These are phyloP conservation scores for Porites lobata DNA, from an alignment of 92 coral and sea anemone genomes.

Conservation along the genomic window DNA sequence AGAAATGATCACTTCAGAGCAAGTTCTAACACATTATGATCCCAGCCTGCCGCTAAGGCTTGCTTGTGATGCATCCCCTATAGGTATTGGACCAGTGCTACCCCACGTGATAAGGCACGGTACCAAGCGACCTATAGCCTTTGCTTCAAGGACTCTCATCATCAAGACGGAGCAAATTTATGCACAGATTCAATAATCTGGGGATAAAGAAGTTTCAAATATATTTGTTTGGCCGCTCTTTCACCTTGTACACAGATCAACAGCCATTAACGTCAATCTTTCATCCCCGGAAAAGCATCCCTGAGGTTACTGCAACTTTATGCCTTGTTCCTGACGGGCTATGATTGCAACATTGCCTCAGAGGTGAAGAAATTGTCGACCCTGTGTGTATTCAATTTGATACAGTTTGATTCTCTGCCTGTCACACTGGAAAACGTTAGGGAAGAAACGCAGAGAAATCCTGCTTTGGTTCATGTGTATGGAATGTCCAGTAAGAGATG, in stretches of 20 bases:
- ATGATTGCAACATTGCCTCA: slow-evolving; percentile 26
- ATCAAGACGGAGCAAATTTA: slow-evolving; percentile 52
- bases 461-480: too few species aligned
- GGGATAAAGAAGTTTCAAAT: slow-evolving; percentile 34
- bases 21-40: slow-evolving; percentile 66
- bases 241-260: slow-evolving; percentile 1
- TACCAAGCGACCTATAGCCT: slow-evolving; percentile 45
- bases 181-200: slow-evolving; percentile 36
- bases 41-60: slow-evolving; percentile 56
- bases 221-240: slow-evolving; percentile 3
- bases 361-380: slow-evolving; percentile 18
- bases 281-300: slow-evolving; percentile 25
- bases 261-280: slow-evolving; percentile 18
- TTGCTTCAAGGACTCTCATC: slow-evolving; percentile 24
- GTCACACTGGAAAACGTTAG: slow-evolving; percentile 3
- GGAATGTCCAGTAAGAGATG: slow-evolving; percentile 15
- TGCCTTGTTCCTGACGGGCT: slow-evolving; percentile 55
- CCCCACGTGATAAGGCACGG: slow-evolving; percentile 54
- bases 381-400: background rate
- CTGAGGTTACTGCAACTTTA: slow-evolving; percentile 33
- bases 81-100: slow-evolving; percentile 65
- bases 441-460: slow-evolving; percentile 22
- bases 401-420: too few species aligned
- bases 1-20: slow-evolving; percentile 48
- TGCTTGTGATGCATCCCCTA: slow-evolving; percentile 72